Conservation (phyloP, 1,140 invertebrate genomes). For the Pomacea maculata region DNA sequence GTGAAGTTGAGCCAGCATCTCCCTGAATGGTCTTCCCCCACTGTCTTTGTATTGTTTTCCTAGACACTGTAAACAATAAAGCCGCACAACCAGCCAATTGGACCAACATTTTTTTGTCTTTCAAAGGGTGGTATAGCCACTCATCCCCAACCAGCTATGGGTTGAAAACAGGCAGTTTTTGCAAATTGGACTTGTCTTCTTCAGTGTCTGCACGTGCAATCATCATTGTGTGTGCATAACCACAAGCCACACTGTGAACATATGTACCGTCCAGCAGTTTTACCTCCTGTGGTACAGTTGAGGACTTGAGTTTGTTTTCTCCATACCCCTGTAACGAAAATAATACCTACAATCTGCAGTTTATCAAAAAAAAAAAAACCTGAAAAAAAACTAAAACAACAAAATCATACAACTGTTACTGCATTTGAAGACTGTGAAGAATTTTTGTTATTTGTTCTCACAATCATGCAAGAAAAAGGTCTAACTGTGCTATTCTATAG, state of each 20-base stretch:
- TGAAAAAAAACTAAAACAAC: neutral
- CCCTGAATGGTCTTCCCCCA: too few relatives aligned
- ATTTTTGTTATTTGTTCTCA: too few relatives aligned
- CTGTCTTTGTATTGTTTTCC: too few relatives aligned
- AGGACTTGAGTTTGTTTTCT: conserved; percentile 83
- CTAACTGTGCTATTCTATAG: too few relatives aligned
- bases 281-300: conserved; percentile 88
- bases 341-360: conserved; percentile 4
- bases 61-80: too few relatives aligned
- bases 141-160: conserved; percentile 21
- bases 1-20: too few relatives aligned
- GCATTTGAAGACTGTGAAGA: too few relatives aligned
- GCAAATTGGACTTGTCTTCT: conserved; percentile 73
- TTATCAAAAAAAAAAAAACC: neutral
- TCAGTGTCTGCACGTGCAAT: conserved; percentile 75
- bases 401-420: neutral
- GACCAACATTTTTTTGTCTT: too few relatives aligned
- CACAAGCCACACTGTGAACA: conserved; percentile 83
- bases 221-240: conserved; percentile 83
- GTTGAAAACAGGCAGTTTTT: conserved; percentile 71
- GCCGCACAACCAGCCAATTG: too few relatives aligned
- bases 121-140: too few relatives aligned
- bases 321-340: conserved; percentile 77
- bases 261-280: conserved; percentile 83
- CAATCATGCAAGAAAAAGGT: too few relatives aligned